Evolutionary conservation across 2,888 invertebrate species (phyloP).

Genomic region (Agriotes lineatus): DNA sequence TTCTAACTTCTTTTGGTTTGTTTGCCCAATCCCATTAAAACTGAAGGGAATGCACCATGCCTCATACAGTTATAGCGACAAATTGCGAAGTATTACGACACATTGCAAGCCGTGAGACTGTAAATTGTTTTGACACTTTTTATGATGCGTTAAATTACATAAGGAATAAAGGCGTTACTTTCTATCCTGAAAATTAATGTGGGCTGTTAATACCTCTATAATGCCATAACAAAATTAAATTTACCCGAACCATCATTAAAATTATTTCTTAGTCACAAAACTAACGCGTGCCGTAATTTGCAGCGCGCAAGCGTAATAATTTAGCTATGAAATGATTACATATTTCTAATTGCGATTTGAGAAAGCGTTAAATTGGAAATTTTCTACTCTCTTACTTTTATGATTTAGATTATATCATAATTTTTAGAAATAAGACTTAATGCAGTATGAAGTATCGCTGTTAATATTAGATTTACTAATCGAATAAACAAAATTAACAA

Average conservation of each 20-base stretch:
- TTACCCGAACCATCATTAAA: constrained; percentile 11
- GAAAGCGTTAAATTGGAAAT: too few species aligned
- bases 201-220: constrained; percentile 20
- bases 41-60: background rate
- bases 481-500: too few species aligned
- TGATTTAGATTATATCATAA: too few species aligned
- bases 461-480: too few species aligned
- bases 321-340: too few species aligned
- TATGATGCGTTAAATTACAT: constrained; percentile 54
- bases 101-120: constrained; percentile 48
- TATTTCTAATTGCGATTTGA: too few species aligned
- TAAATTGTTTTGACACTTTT: constrained; percentile 55
- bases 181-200: constrained; percentile 23
- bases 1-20: background rate
- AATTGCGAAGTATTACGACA: constrained; percentile 35
- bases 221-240: constrained; percentile 27
- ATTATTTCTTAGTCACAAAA: background rate
- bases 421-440: too few species aligned
- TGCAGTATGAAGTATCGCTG: too few species aligned
- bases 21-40: background rate
- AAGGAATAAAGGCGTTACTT: constrained; percentile 32
- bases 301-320: too few species aligned
- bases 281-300: too few species aligned
- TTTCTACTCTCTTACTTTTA: too few species aligned
- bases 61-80: background rate